These are phyloP conservation scores for Allochrocebus solatus DNA, from an alignment of 2,797 vertebrate genomes.

Conservation along the genomic window DNA sequence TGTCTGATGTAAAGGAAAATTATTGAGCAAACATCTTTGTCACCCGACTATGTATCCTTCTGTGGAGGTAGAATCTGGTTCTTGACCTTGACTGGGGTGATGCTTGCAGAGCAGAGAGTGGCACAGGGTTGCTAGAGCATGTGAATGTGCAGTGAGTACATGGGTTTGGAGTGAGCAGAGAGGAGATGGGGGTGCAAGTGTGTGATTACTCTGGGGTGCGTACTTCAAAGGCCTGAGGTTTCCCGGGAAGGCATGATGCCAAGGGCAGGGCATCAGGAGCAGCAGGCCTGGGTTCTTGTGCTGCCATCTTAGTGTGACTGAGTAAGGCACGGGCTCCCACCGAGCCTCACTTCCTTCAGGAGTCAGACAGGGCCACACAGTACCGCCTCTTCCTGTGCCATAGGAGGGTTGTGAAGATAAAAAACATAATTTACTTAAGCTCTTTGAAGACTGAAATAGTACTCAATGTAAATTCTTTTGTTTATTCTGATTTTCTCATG, in stretches of 20 bases:
- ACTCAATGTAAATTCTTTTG: neutral
- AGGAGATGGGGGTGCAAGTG: rapidly evolving
- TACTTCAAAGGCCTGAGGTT: neutral
- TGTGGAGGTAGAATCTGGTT: neutral
- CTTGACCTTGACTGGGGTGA: neutral
- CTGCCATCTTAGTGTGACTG: neutral
- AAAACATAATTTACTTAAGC: neutral
- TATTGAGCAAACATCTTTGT: neutral
- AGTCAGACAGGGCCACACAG: neutral
- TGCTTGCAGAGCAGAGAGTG: too few species aligned
- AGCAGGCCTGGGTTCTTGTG: too few species aligned
- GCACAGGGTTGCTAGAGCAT: neutral
- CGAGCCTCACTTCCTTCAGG: neutral
- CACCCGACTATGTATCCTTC: neutral
- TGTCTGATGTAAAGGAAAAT: neutral
- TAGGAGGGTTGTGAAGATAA: neutral
- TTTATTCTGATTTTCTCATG: neutral
- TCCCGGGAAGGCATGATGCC: neutral
- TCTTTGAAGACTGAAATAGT: neutral
- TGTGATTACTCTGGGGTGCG: neutral
- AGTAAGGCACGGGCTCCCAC: neutral
- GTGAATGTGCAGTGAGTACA: neutral
- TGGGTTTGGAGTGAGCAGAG: neutral
- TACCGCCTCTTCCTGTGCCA: neutral
- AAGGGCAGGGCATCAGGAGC: neutral